A percentile compares a stretch with the other conserved stretches of the same genome.
Conservation (phyloP, 2,888 invertebrate species). For the Hypomecis punctinalis region DNA sequence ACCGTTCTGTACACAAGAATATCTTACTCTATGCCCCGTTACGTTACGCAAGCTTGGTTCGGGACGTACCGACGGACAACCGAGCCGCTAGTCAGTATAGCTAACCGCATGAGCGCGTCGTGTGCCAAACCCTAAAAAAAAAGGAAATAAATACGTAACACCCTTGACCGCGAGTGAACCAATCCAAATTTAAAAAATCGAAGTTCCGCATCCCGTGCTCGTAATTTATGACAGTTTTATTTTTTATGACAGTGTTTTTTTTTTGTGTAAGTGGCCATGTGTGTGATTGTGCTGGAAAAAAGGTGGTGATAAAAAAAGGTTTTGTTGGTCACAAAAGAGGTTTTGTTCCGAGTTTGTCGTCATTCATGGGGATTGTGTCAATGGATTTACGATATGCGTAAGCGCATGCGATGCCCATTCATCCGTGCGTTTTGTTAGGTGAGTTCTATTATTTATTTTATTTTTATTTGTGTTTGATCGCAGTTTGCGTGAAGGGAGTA, state of each 20-base stretch:
- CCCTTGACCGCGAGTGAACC: slow-evolving; percentile 52
- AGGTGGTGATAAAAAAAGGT: slow-evolving; percentile 35
- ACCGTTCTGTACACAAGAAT: slow-evolving; percentile 66
- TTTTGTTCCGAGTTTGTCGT: slow-evolving; percentile 40
- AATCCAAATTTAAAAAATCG: slow-evolving; percentile 49
- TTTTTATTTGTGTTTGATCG: neutral
- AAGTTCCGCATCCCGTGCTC: slow-evolving; percentile 35
- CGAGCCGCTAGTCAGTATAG: slow-evolving; percentile 68
- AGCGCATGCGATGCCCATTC: slow-evolving; percentile 66
- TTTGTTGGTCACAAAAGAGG: slow-evolving; percentile 28
- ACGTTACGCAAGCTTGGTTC: slow-evolving; percentile 77
- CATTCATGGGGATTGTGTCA: slow-evolving; percentile 77
- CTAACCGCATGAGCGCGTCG: slow-evolving; percentile 67
- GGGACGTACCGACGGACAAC: slow-evolving; percentile 67
- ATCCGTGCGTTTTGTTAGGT: slow-evolving; percentile 70
- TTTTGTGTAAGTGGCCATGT: slow-evolving; percentile 43
- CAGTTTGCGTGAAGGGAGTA: neutral
- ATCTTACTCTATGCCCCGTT: slow-evolving; percentile 80
- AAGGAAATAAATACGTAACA: slow-evolving; percentile 52
- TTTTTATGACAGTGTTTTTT: slow-evolving; percentile 35
- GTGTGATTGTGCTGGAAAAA: slow-evolving; percentile 35
- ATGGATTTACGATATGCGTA: slow-evolving; percentile 69
- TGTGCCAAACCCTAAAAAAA: slow-evolving; percentile 52
- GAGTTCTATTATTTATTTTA: slow-evolving; percentile 45
- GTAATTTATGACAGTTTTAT: slow-evolving; percentile 1